Evolutionary conservation across 2,113 vertebrate species (phyloP), one percentile per base, ranked within the genome.

Genomic region (Gobiocypris rarus): DNA sequence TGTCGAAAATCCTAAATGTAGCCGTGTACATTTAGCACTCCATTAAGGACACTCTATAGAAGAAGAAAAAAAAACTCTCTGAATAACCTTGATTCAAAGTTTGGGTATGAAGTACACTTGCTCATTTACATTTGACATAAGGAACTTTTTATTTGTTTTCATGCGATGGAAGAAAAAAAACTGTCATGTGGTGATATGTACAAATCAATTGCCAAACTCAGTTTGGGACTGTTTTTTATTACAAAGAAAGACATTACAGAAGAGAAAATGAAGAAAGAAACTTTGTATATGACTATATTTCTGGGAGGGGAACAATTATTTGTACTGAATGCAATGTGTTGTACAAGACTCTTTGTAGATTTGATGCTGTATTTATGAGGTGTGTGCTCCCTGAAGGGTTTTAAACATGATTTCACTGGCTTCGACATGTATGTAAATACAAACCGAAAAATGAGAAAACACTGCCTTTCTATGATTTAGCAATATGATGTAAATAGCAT

Each of bases 401-500:
- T 76, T 77, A 73, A 86, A 86, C 52, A 38, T 75, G 58, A 48
- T 63, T 79, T 79, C 76, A 77, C 83, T 73, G 76, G 83, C 77
- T 85, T 77, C 34, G 61, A 84, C 41, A 63, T 79, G 63, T 83
- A n/a, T 85, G 54, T 84, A 86, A 43, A 86, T 78, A 86, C 41
- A 34, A 78, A 69, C 73, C 75, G 22, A 34, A 79, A n/a, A 80
- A 50, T 61, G 83, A 85, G 41, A 84, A 84, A 80, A 59, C 81
- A 86, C 81, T 84, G 76, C 75, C 82, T 86, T 86, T 81, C 69
- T 84, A 74, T 84, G 50, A 74, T 75, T 84, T 84, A 86, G 82
- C 82, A 86, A 86, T 86, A 84, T 81, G 48, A 81, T 84, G 82
- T 86, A 84, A 75, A 86, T 81, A 86, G 70, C 59, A 80, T 79